Evolutionary conservation across 2,113 vertebrate species (phyloP).

Genomic region (Xyrauchen texanus): DNA sequence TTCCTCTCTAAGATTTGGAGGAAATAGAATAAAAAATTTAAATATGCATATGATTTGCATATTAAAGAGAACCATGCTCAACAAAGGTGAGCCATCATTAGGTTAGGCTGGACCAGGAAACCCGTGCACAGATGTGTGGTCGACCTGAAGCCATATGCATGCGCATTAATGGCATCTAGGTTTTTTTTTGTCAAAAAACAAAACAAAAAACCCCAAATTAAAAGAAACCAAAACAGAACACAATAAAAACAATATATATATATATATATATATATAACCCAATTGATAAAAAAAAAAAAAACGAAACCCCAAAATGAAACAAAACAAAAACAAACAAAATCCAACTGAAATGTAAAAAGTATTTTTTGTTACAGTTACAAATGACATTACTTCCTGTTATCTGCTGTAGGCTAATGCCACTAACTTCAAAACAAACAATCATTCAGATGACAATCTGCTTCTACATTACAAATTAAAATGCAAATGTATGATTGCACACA

Average conservation of each 20-base stretch:
- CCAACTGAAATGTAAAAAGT: too few species aligned
- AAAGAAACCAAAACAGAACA: too few species aligned
- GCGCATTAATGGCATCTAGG: background rate
- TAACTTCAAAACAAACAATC: constrained; percentile 33
- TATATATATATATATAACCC: too few species aligned
- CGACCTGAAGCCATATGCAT: constrained; percentile 20
- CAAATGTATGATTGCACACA: constrained; percentile 37
- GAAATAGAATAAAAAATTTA: constrained; percentile 26
- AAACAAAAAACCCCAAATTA: constrained; percentile 20
- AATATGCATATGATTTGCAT: constrained; percentile 31
- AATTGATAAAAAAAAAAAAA: too few species aligned
- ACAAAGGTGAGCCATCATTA: constrained; percentile 26
- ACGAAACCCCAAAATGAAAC: too few species aligned
- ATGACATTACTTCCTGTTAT: constrained; percentile 26
- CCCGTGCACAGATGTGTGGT: constrained; percentile 9
- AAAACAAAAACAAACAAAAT: too few species aligned
- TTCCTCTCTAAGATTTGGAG: constrained; percentile 7
- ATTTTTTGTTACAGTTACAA: constrained; percentile 42
- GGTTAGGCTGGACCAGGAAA: constrained; percentile 20
- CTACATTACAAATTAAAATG: constrained; percentile 47
- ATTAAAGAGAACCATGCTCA: constrained; percentile 26
- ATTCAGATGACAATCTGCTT: constrained; percentile 40
- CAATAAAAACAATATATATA: too few species aligned
- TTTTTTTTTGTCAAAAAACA: constrained; percentile 36
- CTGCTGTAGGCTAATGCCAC: constrained; percentile 24